Conservation (phyloP, 2,113 vertebrate species). For the Galeopterus variegatus region DNA sequence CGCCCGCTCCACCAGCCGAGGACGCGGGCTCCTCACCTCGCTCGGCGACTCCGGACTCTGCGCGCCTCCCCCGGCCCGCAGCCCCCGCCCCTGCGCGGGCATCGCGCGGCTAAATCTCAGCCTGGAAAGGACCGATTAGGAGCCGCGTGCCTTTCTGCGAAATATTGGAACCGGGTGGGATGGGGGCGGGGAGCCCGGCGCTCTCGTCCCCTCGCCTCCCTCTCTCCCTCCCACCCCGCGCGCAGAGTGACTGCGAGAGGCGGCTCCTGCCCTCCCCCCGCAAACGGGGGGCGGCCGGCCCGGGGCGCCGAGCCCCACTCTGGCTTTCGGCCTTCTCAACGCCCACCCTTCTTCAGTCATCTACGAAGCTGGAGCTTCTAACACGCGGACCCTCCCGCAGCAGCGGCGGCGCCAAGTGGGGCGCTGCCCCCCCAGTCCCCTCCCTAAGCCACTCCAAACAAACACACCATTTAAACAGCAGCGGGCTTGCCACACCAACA, state of each 20-base stretch:
- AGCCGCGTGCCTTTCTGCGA: slow-evolving; percentile 85
- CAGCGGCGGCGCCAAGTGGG: slow-evolving; percentile 66
- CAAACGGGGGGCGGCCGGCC: slow-evolving; percentile 3
- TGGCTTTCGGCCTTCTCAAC: slow-evolving; percentile 12
- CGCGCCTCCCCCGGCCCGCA: slow-evolving; percentile 79
- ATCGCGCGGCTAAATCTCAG: slow-evolving; percentile 78
- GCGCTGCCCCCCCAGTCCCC: slow-evolving; percentile 60
- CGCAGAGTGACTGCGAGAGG: slow-evolving; percentile 60
- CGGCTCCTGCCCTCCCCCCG: slow-evolving; percentile 43
- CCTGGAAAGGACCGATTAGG: slow-evolving; percentile 82
- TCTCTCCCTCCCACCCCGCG: slow-evolving; percentile 70
- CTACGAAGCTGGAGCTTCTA: slow-evolving; percentile 40
- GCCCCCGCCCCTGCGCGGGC: slow-evolving; percentile 79
- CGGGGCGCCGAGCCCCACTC: neutral
- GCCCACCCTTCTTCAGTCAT: slow-evolving; percentile 59
- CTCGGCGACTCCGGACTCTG: slow-evolving; percentile 78
- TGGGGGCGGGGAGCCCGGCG: slow-evolving; percentile 82
- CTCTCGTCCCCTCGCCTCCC: slow-evolving; percentile 71
- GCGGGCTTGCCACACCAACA: slow-evolving; percentile 9
- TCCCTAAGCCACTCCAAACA: slow-evolving; percentile 68
- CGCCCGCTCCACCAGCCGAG: slow-evolving; percentile 67
- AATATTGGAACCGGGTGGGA: slow-evolving; percentile 82
- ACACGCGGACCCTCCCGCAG: slow-evolving; percentile 55
- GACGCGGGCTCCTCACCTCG: slow-evolving; percentile 84
- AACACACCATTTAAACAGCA: slow-evolving; percentile 67